Evolutionary conservation across 2,888 invertebrate species (phyloP), one percentile per base, ranked within the genome.

Genomic region (Lacanobia oleracea): DNA sequence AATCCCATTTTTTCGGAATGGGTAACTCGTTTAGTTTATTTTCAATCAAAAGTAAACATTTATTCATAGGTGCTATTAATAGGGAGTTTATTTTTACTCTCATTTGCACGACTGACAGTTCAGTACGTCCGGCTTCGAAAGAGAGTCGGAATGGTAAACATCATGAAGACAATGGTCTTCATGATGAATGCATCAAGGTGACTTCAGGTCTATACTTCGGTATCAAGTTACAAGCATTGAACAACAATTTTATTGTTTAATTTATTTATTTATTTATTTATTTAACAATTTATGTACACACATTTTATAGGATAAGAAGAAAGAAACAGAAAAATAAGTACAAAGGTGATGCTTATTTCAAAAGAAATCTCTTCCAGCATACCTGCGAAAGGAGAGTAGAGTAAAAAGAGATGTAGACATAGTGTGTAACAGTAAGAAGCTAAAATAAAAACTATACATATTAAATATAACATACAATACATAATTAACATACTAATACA

Each of bases 21-120:
- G 69, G 63, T 57, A 77, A 69, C 67, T 72, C 74, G 57, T 75
- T 63, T 76, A 74, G 78, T 84, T 77, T 79, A 72, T 67, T 75
- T 69, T 56, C 50, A 75, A 75, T 68, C 51, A 70, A 70, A 76
- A 76, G 75, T 76, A 81, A 86, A 85, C 71, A 75, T 80, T 84
- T 80, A 81, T 72, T 84, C 67, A 79, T 74, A 70, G 59, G 40
- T 57, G 53, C 37, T 86, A 86, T 74, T 76, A 80, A 84, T 83
- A 87, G 23, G n/a, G 9, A 50, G 48, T 68, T 72, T 85, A 82
- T 79, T 82, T 68, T 79, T 68, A 80, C 70, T 78, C 67, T 75
- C 69, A 60, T 86, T 79, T 78, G 63, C 66, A 70, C 61, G 45
- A 62, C 72, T 79, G 78, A 77, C 78, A 74, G 77, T 69, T 84